These are phyloP conservation scores for Heliconius himera DNA, from an alignment of 1,140 invertebrate genomes.

Conservation along the genomic window DNA sequence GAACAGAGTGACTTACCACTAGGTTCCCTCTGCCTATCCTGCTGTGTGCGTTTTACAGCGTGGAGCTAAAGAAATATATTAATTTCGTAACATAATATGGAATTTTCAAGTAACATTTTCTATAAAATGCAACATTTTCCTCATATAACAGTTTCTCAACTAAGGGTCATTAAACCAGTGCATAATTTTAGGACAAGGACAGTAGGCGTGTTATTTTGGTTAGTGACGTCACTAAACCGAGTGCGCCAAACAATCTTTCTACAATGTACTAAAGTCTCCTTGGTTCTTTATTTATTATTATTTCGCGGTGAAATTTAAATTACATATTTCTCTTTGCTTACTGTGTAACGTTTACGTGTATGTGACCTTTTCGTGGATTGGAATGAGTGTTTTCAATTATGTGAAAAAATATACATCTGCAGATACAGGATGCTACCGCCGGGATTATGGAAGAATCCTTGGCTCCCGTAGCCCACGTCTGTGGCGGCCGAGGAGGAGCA, in stretches of 20 bases:
- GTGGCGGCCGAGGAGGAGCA: too few relatives aligned
- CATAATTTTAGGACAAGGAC: slow-evolving; percentile 37
- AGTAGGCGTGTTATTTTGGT: slow-evolving; percentile 32
- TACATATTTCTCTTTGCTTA: not conserved
- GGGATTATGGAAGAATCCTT: too few relatives aligned
- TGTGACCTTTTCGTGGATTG: not conserved
- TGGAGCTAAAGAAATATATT: too few relatives aligned
- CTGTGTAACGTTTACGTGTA: not conserved
- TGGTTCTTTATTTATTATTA: slow-evolving; percentile 15
- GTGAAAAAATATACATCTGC: not conserved
- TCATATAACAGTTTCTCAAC: not conserved
- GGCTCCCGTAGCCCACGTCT: too few relatives aligned
- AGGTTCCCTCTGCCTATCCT: too few relatives aligned
- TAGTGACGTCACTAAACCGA: slow-evolving; percentile 20
- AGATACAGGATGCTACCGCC: too few relatives aligned
- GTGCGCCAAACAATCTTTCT: slow-evolving; percentile 29
- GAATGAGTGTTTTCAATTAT: not conserved
- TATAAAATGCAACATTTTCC: not conserved
- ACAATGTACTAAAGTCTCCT: slow-evolving; percentile 34
- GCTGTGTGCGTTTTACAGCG: too few relatives aligned
- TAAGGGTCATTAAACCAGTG: slow-evolving; percentile 40
- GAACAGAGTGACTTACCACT: too few relatives aligned
- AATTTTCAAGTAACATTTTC: too few relatives aligned
- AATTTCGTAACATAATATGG: too few relatives aligned
- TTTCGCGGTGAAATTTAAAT: not conserved